These are phyloP conservation scores for Rapana venosa DNA, from an alignment of 2,888 invertebrate species.

Conservation along the genomic window DNA sequence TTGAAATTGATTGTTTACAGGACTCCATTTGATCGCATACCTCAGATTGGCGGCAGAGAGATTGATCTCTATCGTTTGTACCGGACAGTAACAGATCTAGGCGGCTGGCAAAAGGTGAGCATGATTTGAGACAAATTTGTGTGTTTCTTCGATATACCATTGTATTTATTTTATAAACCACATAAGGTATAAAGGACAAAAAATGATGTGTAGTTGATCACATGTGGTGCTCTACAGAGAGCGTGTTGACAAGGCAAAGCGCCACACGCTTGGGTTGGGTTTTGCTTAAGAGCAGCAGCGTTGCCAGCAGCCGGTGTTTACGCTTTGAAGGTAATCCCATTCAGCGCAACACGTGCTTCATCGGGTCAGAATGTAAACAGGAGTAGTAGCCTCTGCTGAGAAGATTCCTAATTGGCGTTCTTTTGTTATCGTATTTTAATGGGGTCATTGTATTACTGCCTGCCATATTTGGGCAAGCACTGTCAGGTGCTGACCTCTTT, in stretches of 20 bases:
- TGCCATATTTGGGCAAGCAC: conserved; percentile 38
- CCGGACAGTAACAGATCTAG: conserved; percentile 92
- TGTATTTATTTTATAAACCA: neutral
- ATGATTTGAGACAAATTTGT: neutral
- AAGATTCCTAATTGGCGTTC: neutral
- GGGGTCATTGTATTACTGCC: conserved; percentile 1
- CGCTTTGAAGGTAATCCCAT: conserved; percentile 41
- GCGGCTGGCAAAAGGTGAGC: conserved; percentile 95
- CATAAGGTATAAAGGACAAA: neutral
- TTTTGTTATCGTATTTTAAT: conserved; percentile 9
- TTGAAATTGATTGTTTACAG: conserved; percentile 78
- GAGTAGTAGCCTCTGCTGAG: neutral
- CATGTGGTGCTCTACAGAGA: neutral
- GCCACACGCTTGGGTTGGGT: conserved; percentile 26
- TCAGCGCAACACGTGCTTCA: conserved; percentile 43
- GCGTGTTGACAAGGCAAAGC: neutral
- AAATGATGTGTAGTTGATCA: neutral
- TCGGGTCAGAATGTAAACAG: conserved; percentile 39
- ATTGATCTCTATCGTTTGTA: conserved; percentile 95
- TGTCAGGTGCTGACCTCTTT: conserved; percentile 8
- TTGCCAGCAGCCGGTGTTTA: conserved; percentile 39
- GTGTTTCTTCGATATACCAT: neutral
- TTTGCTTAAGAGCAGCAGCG: neutral
- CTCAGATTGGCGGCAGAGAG: conserved; percentile 91
- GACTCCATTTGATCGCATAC: conserved; percentile 85